Evolutionary conservation across 2,797 vertebrate genomes (phyloP).

Genomic region (Avahi laniger): DNA sequence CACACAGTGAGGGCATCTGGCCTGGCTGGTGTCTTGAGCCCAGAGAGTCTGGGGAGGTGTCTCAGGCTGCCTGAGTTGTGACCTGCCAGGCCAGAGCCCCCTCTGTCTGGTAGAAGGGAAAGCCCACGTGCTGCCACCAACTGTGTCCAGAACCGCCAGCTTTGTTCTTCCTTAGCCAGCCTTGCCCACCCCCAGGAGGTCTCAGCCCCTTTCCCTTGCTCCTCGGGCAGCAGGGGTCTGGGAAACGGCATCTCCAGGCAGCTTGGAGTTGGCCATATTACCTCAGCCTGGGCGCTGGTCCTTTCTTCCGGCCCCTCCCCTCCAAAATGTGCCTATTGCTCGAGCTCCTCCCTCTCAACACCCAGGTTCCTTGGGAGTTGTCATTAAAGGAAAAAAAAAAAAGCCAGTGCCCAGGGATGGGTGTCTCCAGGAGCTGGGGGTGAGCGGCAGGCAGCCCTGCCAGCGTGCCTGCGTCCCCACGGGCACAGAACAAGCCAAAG

Average conservation of each 20-base stretch:
- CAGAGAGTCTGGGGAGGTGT: not conserved
- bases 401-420: slow-evolving; percentile 68
- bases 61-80: not conserved
- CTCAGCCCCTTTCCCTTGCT: slow-evolving; percentile 38
- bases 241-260: slow-evolving; percentile 68
- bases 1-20: not conserved
- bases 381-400: slow-evolving; percentile 32
- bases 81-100: slow-evolving; percentile 29
- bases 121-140: slow-evolving; percentile 12
- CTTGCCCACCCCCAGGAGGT: not conserved
- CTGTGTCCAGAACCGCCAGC: slow-evolving; percentile 32
- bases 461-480: slow-evolving; percentile 71
- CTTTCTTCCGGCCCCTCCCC: slow-evolving; percentile 74
- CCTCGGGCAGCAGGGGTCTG: slow-evolving; percentile 41
- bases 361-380: slow-evolving; percentile 66
- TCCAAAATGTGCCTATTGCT: slow-evolving; percentile 79
- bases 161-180: slow-evolving; percentile 34
- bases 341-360: slow-evolving; percentile 71
- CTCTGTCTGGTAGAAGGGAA: not conserved
- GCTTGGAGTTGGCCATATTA: slow-evolving; percentile 75
- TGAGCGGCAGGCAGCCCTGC: slow-evolving; percentile 66
- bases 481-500: slow-evolving; percentile 87
- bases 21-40: not conserved
- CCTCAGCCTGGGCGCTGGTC: slow-evolving; percentile 79
- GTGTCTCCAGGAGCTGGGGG: slow-evolving; percentile 68